Evolutionary conservation across 2,113 vertebrate genomes (phyloP), one percentile per base, ranked within the genome.

Genomic region (Fregata magnificens): DNA sequence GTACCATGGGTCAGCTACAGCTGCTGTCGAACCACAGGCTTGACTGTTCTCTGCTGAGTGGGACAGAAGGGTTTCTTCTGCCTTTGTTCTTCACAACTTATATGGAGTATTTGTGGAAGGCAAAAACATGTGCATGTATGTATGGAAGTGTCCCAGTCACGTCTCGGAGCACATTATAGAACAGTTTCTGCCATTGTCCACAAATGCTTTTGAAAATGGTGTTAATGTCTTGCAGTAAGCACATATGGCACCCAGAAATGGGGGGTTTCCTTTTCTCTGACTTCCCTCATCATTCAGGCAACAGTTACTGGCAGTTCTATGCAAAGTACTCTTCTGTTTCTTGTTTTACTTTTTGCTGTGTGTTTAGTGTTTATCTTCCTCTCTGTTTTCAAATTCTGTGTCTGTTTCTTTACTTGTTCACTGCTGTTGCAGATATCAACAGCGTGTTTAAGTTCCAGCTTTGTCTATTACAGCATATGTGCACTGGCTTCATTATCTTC

Each of bases 381-480:
- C 66, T 72, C 53, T 53, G 93, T 96, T 96, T 95, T 66, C 82
- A 73, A 52, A 71, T 81, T 45, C 81, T 59, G 22, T 72, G 61
- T 40, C 76, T 88, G 66, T 87, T 90, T 62, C 88, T 83, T 65
- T 49, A 32, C 95, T 94, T 79, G 66, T 90, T 96, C 82, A 6
- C 90, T 93, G 92, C 90, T 92, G 71, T 59, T 86, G 82, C 76
- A 63, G 90, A 78, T 93, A 86, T 13, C 78, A 93, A 32, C 90
- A 93, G 90, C 4, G 55, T 49, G 85, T n/a, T 78, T 20, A 63
- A 42, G 90, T 65, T 90, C 86, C 96, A 95, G 95, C 72, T 93
- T 66, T 73, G 92, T 81, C 72, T 93, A 11, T 70, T 83, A 22
- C 55, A 95, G 76, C 94, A 90, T 92, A 78, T 96, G 97, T 90